Base-by-base conservation (phyloP, 37 sponge, comb jelly and placozoan genomes). In the Beroe forskalii region DNA sequence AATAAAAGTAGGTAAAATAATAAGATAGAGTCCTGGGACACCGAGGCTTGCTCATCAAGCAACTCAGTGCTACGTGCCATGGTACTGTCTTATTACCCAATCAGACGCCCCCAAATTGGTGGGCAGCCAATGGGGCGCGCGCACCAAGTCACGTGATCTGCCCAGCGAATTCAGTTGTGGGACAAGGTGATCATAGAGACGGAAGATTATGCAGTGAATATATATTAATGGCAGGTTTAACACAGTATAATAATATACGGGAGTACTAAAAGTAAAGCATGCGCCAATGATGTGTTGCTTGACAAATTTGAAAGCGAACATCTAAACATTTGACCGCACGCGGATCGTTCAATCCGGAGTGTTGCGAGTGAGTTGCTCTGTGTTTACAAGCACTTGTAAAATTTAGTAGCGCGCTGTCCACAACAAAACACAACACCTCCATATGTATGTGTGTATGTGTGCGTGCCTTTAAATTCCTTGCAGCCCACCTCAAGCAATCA, bases 141-240 rank as follows among this genome's bases (percentile, higher is more conserved):
- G 66, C 6, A 3, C 20, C 23, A 3, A 30, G 66, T 63, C 66
- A 4, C n/a, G 66, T 63, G 66, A 63, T 30, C 66, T 4, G 20
- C 66, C 24, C 66, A 4, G 66, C 20, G n/a, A 24, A 30, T 63
- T 30, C 25, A 63, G 66, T 3, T 24, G n/a, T 24, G 28, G 4
- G 66, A 24, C 2, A n/a, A 24, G 24, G 25, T 23, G n/a, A 8
- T 55, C 17, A 9, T 9, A 9, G 60, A 4, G 25, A 4, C 20
- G 66, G 28, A 24, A 30, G 66, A 63, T 63, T 63, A 63, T 63
- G 66, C 66, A 30, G 25, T 63, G 66, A 63, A 63, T 63, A 63
- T 63, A 28, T 28, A 63, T 63, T 30, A 63, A 63, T n/a, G n/a
- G n/a, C n/a, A 63, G 66, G 66, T 63, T 63, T 63, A 63, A 63